These are phyloP conservation scores for Stenchaetothrips biformis DNA, from an alignment of 2,888 invertebrate species.

Conservation along the genomic window DNA sequence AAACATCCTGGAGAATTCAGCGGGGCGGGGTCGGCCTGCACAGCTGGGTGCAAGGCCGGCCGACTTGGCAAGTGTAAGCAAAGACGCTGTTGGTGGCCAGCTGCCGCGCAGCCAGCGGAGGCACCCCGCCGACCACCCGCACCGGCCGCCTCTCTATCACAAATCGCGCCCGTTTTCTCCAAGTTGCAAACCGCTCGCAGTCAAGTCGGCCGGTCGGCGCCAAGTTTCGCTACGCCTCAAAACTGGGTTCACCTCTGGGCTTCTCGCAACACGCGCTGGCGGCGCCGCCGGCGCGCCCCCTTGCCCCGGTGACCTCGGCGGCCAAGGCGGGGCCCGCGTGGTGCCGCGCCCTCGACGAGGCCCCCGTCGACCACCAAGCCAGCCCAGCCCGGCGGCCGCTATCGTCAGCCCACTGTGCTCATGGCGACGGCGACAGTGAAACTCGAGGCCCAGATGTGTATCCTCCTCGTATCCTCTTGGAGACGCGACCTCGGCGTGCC, in stretches of 20 bases:
- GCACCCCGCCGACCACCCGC: neutral
- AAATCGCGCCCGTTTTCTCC: conserved; percentile 8
- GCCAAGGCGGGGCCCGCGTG: too few species aligned
- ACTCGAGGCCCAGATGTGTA: neutral
- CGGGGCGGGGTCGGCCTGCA: neutral
- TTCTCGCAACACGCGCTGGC: neutral
- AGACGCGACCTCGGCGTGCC: too few species aligned
- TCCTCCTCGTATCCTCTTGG: too few species aligned
- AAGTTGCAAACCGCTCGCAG: conserved; percentile 7
- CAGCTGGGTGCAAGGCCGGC: too few species aligned
- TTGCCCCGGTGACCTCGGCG: neutral
- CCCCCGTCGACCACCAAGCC: too few species aligned
- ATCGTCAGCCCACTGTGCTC: neutral
- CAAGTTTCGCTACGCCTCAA: too few species aligned
- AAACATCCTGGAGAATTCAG: conserved; percentile 5
- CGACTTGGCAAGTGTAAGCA: too few species aligned
- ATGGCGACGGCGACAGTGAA: neutral
- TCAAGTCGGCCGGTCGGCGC: neutral
- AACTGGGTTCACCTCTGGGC: neutral
- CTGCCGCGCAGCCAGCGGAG: neutral
- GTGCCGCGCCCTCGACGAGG: neutral
- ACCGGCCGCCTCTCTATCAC: neutral
- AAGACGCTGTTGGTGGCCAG: neutral
- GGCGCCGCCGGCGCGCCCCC: neutral
- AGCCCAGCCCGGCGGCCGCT: too few species aligned